phyloP scores from a whole-genome alignment of 2,113 vertebrate genomes.

The Camelus dromedarius region DNA sequence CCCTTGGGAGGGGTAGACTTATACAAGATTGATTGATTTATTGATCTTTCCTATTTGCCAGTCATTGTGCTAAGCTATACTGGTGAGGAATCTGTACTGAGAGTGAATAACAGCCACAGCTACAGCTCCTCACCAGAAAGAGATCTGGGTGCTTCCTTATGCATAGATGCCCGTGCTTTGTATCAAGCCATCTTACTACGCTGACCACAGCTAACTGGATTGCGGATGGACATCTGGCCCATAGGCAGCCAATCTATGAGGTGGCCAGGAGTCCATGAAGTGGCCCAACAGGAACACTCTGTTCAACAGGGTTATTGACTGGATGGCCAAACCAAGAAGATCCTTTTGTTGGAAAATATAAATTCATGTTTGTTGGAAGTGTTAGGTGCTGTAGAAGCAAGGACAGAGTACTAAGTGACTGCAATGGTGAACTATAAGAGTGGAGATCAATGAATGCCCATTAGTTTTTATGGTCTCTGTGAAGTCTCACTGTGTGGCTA shows the following conservation, averaged over 20 bases:
- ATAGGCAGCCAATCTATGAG: neutral
- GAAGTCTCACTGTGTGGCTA: neutral
- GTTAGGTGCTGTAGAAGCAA: neutral
- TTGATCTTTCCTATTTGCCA: conserved; percentile 44
- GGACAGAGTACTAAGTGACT: neutral
- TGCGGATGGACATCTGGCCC: neutral
- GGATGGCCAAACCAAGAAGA: neutral
- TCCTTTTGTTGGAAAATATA: neutral
- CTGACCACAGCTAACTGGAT: conserved; percentile 5
- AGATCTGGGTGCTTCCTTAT: neutral
- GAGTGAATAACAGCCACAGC: neutral
- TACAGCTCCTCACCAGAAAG: neutral
- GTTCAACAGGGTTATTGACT: neutral
- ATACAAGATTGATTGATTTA: neutral
- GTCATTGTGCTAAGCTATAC: neutral
- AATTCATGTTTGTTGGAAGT: neutral
- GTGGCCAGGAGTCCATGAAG: neutral
- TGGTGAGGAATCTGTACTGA: neutral
- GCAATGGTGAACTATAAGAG: neutral
- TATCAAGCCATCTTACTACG: neutral
- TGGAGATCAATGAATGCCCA: neutral
- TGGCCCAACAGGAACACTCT: neutral
- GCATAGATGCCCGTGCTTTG: neutral
- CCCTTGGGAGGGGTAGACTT: neutral
- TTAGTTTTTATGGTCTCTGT: conserved; percentile 10